These are phyloP conservation scores for Sapayoa aenigma DNA, from an alignment of 2,113 vertebrate genomes.

Conservation along the genomic window DNA sequence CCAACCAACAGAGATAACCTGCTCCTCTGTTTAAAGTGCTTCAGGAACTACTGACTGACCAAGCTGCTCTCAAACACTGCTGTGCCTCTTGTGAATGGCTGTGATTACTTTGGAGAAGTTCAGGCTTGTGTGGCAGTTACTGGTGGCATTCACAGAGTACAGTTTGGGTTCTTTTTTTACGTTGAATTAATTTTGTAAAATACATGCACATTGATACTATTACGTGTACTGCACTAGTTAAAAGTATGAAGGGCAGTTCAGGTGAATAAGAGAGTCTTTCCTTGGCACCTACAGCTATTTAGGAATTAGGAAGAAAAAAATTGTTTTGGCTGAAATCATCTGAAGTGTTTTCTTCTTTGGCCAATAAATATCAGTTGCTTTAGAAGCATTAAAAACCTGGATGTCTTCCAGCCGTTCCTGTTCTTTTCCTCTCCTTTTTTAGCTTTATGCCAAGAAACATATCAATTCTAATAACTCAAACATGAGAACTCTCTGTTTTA, in stretches of 20 bases:
- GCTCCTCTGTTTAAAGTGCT: neutral
- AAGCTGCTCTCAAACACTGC: accelerated
- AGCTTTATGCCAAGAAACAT: neutral
- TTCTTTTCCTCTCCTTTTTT: neutral
- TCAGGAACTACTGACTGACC: neutral
- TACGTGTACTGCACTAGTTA: accelerated
- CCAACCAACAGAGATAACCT: neutral
- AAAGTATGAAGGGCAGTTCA: neutral
- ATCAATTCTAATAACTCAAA: neutral
- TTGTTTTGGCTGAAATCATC: conserved; percentile 15
- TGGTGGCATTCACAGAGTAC: neutral
- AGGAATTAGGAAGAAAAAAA: neutral
- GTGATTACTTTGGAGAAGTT: neutral
- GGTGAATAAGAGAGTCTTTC: neutral
- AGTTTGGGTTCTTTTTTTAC: neutral
- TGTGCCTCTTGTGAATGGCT: neutral
- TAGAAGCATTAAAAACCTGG: neutral
- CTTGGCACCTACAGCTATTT: neutral
- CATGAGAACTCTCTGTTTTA: neutral
- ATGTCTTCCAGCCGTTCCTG: neutral
- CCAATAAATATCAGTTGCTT: neutral
- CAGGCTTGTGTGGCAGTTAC: neutral
- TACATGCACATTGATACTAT: neutral
- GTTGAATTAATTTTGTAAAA: neutral
- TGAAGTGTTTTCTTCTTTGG: neutral